Evolutionary conservation across 2,888 invertebrate species (phyloP).

Genomic region (Troides oblongomaculatus): DNA sequence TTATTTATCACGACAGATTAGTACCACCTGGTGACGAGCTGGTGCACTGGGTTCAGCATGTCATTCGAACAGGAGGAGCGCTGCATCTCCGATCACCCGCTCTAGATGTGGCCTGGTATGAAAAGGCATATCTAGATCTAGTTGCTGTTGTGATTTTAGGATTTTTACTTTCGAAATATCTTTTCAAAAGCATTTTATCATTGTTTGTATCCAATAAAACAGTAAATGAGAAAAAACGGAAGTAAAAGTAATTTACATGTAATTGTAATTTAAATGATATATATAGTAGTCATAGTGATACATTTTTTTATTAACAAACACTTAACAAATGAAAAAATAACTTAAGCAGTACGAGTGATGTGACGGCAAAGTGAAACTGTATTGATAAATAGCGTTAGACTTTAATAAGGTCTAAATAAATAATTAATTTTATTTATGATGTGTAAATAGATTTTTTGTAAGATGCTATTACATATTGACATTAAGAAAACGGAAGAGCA

Average conservation of each 20-base stretch:
- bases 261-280: too few relatives aligned
- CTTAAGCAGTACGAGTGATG: too few relatives aligned
- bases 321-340: too few relatives aligned
- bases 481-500: too few relatives aligned
- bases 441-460: too few relatives aligned
- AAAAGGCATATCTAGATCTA: conserved; percentile 53
- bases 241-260: not conserved
- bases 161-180: not conserved
- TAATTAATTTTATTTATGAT: too few relatives aligned
- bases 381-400: too few relatives aligned
- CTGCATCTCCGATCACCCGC: conserved; percentile 52
- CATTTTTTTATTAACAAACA: too few relatives aligned
- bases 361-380: too few relatives aligned
- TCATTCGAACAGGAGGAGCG: conserved; percentile 51
- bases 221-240: not conserved
- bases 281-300: too few relatives aligned
- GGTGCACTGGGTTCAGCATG: conserved; percentile 56
- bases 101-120: conserved; percentile 47
- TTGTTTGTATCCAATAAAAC: not conserved
- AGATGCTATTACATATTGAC: too few relatives aligned
- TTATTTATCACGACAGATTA: conserved; percentile 50
- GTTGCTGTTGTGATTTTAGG: conserved; percentile 29
- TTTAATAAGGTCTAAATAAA: too few relatives aligned
- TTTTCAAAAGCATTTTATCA: not conserved
- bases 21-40: conserved; percentile 45